Percentiles rank a stretch among this genome's conserved stretches.
Conservation (phyloP, 2,113 vertebrate species). For the Trinectes maculatus region DNA sequence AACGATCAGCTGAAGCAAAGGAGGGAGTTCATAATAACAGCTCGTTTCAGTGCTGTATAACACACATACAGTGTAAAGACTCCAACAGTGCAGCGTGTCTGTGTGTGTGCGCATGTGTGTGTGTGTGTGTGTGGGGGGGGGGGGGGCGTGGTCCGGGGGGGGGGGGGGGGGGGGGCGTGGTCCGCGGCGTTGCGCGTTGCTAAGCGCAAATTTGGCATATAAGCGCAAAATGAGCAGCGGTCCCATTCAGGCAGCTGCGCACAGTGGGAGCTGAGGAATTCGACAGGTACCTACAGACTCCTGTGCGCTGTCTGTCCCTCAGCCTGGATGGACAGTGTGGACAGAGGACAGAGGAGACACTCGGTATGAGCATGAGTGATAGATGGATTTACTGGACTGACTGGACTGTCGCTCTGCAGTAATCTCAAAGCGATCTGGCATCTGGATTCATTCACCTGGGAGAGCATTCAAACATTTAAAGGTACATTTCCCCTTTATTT, state of each 20-base stretch:
- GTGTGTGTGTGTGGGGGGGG: background rate
- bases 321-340: slow-evolving; percentile 27
- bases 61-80: no score
- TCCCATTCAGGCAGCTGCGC: slow-evolving; percentile 32
- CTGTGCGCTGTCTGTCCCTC: background rate
- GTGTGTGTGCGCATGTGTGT: background rate
- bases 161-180: slow-evolving; percentile 64
- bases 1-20: no score
- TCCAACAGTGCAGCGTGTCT: slow-evolving; percentile 1
- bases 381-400: slow-evolving; percentile 41
- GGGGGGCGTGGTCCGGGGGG: background rate
- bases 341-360: background rate
- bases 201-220: slow-evolving; percentile 77
- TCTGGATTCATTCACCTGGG: slow-evolving; percentile 41
- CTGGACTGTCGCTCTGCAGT: slow-evolving; percentile 13
- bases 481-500: slow-evolving; percentile 30
- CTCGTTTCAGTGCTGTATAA: no score
- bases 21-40: no score
- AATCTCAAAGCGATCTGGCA: background rate
- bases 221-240: slow-evolving; percentile 67
- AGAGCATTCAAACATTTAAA: slow-evolving; percentile 13
- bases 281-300: slow-evolving; percentile 58
- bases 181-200: slow-evolving; percentile 58
- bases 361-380: slow-evolving; percentile 25
- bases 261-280: slow-evolving; percentile 62